A percentile compares a stretch with the other conserved stretches of the same genome.
Conservation (phyloP, 53 echinoderm and acorn worm species). For the Apostichopus leukothele region DNA sequence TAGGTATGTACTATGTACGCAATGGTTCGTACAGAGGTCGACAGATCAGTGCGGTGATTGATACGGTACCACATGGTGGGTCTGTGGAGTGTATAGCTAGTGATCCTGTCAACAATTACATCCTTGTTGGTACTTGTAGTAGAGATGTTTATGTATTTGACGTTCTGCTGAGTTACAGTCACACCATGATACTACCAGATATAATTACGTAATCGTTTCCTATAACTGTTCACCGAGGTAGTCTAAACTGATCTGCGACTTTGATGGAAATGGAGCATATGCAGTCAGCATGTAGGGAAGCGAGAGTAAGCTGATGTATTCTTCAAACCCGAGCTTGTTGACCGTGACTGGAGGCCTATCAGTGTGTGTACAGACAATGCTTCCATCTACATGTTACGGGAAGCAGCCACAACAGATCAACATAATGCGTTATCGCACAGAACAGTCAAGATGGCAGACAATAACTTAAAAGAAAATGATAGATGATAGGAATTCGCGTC, state of each 20-base stretch:
- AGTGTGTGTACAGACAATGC: neutral
- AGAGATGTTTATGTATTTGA: neutral
- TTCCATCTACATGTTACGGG: neutral
- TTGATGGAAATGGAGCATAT: neutral
- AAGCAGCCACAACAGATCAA: too few relatives aligned
- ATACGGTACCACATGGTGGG: neutral
- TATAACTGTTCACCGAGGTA: neutral
- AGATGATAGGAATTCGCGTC: too few relatives aligned
- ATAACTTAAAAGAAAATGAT: too few relatives aligned
- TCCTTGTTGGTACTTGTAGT: neutral
- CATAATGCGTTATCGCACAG: too few relatives aligned
- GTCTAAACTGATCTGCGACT: neutral
- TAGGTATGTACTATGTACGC: neutral
- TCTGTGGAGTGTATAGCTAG: neutral
- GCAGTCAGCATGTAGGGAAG: neutral
- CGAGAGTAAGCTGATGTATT: constrained; percentile 1
- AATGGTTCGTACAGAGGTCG: neutral
- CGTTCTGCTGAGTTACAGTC: neutral
- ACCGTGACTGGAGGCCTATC: neutral
- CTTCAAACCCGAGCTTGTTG: neutral
- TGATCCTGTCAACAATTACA: neutral
- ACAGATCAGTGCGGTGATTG: neutral
- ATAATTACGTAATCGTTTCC: neutral
- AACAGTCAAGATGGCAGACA: too few relatives aligned
- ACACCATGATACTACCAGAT: neutral